A percentile compares a stretch with the other conserved stretches of the same genome.
These are phyloP conservation scores for Lochmaea crataegi DNA, from an alignment of 2,888 invertebrate species.

Conservation along the genomic window DNA sequence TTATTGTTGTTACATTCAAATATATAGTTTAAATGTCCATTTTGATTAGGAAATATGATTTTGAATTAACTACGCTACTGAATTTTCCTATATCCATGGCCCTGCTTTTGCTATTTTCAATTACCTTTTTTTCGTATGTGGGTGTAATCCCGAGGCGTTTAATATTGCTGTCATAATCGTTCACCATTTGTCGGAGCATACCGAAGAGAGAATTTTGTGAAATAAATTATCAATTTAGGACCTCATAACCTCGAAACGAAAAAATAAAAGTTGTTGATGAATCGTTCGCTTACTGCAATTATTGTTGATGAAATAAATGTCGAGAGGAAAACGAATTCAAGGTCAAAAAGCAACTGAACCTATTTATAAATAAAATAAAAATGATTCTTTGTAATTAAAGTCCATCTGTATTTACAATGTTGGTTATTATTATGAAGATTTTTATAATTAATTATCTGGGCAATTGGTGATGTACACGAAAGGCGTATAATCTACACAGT, in stretches of 20 bases:
- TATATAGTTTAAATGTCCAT: too few species aligned
- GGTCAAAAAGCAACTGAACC: constrained; percentile 19
- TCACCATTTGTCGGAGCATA: not conserved
- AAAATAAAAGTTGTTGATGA: constrained; percentile 11
- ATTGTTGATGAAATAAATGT: constrained; percentile 8
- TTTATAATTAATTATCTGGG: not conserved
- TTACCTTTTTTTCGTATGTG: too few species aligned
- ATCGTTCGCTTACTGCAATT: constrained; percentile 25
- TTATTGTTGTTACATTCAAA: too few species aligned
- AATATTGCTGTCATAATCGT: too few species aligned
- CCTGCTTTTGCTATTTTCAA: too few species aligned
- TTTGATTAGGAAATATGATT: too few species aligned
- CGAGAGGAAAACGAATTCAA: constrained; percentile 16
- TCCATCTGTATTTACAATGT: not conserved
- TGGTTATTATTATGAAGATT: not conserved
- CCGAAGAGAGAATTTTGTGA: constrained; percentile 11
- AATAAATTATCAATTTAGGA: constrained; percentile 24
- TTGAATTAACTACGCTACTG: too few species aligned
- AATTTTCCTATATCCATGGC: too few species aligned
- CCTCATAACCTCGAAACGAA: constrained; percentile 26
- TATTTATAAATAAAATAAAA: constrained; percentile 3
- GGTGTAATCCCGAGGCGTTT: too few species aligned
- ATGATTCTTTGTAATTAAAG: not conserved
- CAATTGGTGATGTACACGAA: too few species aligned
- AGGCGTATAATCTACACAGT: too few species aligned